Evolutionary conservation across 2,113 vertebrate species (phyloP), one percentile per base, ranked within the genome.

Genomic region (Eubucco bourcierii): DNA sequence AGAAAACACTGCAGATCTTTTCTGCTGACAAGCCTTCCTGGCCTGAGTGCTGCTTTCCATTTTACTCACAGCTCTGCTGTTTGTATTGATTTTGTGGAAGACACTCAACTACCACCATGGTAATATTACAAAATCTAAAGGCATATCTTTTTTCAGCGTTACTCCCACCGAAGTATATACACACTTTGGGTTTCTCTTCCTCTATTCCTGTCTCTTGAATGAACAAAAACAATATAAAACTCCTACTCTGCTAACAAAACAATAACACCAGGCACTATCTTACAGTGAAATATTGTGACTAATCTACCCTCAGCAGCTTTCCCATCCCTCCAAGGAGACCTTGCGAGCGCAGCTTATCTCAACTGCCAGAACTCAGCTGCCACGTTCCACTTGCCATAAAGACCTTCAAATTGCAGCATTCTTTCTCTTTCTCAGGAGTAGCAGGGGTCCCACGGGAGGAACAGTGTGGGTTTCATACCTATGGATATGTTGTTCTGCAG

Each of bases 141-240:
- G 33, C 12, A 55, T 67, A 33, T 3, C 12, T 64, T 73, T 84
- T 88, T 88, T 31, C 64, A 28, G 44, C 5, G 33, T 44, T 74
- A 47, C 79, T 92, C 80, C 91, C 60, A 56, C 81, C 67, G 20
- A 73, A 87, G 77, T 2, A n/a, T 56, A 74, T 9, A 60, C 13
- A 83, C 9, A 7, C 12, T 84, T 73, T 13, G 55, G 2, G 1
- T 41, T 91, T 63, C 53, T 73, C 34, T 80, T 61, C 68, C 53
- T 95, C 78, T 87, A 2, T 52, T 80, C 67, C 67, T 53, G n/a
- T 66, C 71, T 37, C 6, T 2, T 27, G 81, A 83, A 88, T 64
- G 64, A 91, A 89, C 2, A 12, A 78, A 93, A 96, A 92, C 79
- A 83, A 89, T 33, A 44, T 19, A 76, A 71, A 85, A 93, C 71